phyloP scores from a whole-genome alignment of 1,140 invertebrate species.

The Cataglyphis hispanica region DNA sequence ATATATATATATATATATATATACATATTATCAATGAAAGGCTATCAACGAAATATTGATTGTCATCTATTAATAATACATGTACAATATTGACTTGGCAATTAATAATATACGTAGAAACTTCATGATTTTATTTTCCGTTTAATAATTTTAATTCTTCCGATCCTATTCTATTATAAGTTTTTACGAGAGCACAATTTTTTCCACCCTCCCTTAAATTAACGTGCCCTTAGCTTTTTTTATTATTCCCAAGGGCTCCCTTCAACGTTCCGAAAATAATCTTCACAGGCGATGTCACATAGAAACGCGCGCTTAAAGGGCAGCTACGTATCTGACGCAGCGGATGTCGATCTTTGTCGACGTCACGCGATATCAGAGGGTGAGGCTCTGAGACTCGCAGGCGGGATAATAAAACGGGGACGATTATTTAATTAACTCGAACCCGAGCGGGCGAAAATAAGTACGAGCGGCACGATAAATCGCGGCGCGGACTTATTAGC shows the following conservation, averaged over 20 bases:
- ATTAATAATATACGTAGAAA: not conserved
- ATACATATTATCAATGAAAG: not conserved
- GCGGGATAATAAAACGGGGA: conserved; percentile 49
- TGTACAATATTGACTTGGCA: not conserved
- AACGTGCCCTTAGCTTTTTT: conserved; percentile 39
- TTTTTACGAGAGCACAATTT: not conserved
- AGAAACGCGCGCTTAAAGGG: conserved; percentile 45
- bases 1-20: too few species aligned
- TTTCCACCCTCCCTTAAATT: conserved; percentile 40
- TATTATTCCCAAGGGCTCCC: conserved; percentile 37
- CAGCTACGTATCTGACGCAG: conserved; percentile 38
- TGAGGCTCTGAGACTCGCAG: not conserved
- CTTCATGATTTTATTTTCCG: not conserved
- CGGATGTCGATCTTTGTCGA: conserved; percentile 33
- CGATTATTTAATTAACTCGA: conserved; percentile 69
- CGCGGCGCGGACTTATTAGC: conserved; percentile 65
- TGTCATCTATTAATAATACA: not conserved
- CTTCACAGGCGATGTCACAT: conserved; percentile 22
- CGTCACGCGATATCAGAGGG: conserved; percentile 36
- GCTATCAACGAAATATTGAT: not conserved
- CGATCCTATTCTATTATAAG: conserved; percentile 4
- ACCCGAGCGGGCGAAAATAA: conserved; percentile 20
- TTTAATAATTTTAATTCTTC: not conserved
- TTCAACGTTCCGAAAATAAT: conserved; percentile 45
- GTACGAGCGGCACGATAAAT: conserved; percentile 62